Base-by-base conservation (phyloP, 2,113 vertebrate genomes). In the Lanius ludovicianus region DNA sequence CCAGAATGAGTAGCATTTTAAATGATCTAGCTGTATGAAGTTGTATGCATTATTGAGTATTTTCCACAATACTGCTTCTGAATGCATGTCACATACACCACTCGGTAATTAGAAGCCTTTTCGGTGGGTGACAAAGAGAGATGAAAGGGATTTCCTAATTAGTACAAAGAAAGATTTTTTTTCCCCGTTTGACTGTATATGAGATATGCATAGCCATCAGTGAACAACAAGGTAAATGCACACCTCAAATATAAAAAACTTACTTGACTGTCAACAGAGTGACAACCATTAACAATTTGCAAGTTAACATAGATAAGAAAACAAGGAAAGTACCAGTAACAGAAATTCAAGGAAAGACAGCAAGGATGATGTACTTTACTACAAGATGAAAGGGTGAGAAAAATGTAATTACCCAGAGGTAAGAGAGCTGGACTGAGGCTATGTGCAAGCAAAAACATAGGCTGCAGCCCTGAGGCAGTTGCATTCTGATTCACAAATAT, bases 101-200 rank as follows among this genome's bases (percentile, higher is more conserved):
- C 16, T 60, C 39, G 24, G 20, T 20, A 91, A 84, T 57, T 65
- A 73, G 63, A 75, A 89, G 62, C 3, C 15, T 71, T 77, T 50
- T 37, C 0, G 0, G 21, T 19, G 20, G 11, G 10, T 31, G 31
- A 42, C 9, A 9, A 80, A 64, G 20, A 65, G 11, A 89, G 3
- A 85, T 6, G 75, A 75, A 76, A 60, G 20, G 2, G 35, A 68
- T 68, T 87, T 37, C 23, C 46, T 37, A 65, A 56, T 30, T 28
- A 46, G 20, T 46, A 81, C 9, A 81, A 87, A 59, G 12, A 75
- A 31, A 64, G 7, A 12, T 21, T 68, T 55, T 35, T 73, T 59
- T 41, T 2, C 23, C 13, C 16, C 9, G 11, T 25, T 11, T 71
- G 13, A 65, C 75, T 52, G 11, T 33, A 11, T 27, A 31, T 9